phyloP scores from a whole-genome alignment of 2,797 vertebrate genomes.

The Gallinago stenura region DNA sequence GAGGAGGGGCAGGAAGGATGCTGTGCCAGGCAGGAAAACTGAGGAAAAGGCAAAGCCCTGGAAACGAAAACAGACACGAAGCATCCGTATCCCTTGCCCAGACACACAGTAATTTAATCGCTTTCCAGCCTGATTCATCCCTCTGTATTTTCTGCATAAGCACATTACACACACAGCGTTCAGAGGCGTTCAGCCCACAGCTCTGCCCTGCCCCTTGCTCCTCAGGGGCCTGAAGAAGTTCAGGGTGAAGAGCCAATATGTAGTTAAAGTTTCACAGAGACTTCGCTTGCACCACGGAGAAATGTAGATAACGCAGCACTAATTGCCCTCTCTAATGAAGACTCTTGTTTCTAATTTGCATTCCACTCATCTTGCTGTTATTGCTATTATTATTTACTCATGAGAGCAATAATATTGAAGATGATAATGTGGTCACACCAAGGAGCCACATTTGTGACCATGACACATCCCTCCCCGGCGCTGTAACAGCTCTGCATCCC shows the following conservation, averaged over 20 bases:
- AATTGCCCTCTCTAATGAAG: accelerated
- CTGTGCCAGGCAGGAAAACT: neutral
- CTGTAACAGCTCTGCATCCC: neutral
- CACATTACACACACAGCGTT: neutral
- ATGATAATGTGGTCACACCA: neutral
- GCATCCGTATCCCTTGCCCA: neutral
- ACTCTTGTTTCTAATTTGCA: neutral
- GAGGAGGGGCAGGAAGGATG: neutral
- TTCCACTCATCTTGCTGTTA: neutral
- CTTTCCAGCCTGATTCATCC: neutral
- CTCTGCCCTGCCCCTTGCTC: neutral
- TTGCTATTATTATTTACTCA: neutral
- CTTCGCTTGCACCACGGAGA: neutral
- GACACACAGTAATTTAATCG: neutral
- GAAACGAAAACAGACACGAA: neutral
- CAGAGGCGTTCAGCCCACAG: neutral
- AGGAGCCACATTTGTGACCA: neutral
- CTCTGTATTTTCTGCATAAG: neutral
- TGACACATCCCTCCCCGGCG: neutral
- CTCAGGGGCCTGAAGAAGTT: neutral
- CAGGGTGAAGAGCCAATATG: accelerated
- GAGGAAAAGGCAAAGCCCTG: neutral
- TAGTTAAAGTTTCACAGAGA: neutral
- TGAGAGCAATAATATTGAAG: no score
- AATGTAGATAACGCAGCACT: neutral